Conservation (phyloP, 2,113 vertebrate species). For the Scytalopus superciliaris region DNA sequence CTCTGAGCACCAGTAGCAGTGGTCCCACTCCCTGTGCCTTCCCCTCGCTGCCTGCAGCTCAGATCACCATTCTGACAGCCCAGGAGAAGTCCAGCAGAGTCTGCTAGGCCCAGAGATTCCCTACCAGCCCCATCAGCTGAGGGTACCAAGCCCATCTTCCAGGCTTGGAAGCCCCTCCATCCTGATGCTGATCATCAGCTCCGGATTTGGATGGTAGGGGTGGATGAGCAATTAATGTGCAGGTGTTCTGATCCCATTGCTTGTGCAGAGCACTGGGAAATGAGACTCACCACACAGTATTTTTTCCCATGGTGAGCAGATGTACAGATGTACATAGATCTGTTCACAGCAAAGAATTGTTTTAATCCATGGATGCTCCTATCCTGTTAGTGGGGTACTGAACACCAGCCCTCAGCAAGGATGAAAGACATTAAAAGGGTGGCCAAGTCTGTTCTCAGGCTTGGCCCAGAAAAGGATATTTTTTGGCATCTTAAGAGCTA, state of each 20-base stretch:
- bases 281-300: background rate
- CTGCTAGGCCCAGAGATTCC: background rate
- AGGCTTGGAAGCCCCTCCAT: background rate
- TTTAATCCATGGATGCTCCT: background rate
- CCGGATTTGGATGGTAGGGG: background rate
- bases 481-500: background rate
- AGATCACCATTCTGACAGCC: background rate
- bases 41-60: background rate
- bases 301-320: background rate
- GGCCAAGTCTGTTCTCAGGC: background rate
- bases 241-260: background rate
- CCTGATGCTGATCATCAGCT: background rate
- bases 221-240: background rate
- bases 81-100: background rate
- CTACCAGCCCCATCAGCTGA: background rate
- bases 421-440: background rate
- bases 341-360: background rate
- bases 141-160: background rate
- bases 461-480: background rate
- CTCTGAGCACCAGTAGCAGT: background rate
- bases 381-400: rapidly evolving
- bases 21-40: background rate
- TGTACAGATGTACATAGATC: background rate
- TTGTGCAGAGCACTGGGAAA: background rate
- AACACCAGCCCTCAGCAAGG: background rate